Evolutionary conservation across 2,888 invertebrate genomes (phyloP), one percentile per base, ranked within the genome.

Genomic region (Erannis defoliaria): DNA sequence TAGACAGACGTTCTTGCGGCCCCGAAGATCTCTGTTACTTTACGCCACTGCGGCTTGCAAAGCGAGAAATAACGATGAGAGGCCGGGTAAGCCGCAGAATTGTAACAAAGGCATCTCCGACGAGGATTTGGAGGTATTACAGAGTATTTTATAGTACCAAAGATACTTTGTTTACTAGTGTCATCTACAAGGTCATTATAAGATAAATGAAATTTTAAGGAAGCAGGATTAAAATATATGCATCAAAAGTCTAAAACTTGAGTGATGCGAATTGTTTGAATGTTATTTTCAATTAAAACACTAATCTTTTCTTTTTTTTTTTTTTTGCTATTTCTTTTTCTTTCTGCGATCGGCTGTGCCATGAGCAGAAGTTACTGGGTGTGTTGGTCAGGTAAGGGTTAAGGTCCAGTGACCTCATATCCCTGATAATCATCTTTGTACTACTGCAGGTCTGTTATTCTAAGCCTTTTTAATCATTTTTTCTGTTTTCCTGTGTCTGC

Each of bases 1-100:
- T 54, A 81, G 82, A 51, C 87, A 90, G 38, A 82, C 89, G 0
- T 79, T 90, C 58, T 71, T 88, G 12, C 80, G 85, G 5, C 89
- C 91, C 0, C 74, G 83, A 18, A 72, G 84, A 58, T 90, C 89
- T 0, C 68, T 93, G 0, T 64, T 92, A 0, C 58, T 93, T 2
- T 87, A 91, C 0, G 92, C 86, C 0, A 85, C 90, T 0, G 93
- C 92, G 0, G 90, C 89, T 0, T 93, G 80, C 53, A 89, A 88
- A 50, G 80, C 80, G 16, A 72, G 75, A 0, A 75, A 68, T 0
- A 81, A 81, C 1, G 77, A 80, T 5, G 72, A 76, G 0, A 62
- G 58, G 40, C 18, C 51, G 1, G 29, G 42, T 1, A 62, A 48
- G 29, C 65, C 77, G 1, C 72, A 77, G 5, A 69, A 68, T 35